Conservation (phyloP, 1,140 invertebrate genomes). For the Diabrotica undecimpunctata region DNA sequence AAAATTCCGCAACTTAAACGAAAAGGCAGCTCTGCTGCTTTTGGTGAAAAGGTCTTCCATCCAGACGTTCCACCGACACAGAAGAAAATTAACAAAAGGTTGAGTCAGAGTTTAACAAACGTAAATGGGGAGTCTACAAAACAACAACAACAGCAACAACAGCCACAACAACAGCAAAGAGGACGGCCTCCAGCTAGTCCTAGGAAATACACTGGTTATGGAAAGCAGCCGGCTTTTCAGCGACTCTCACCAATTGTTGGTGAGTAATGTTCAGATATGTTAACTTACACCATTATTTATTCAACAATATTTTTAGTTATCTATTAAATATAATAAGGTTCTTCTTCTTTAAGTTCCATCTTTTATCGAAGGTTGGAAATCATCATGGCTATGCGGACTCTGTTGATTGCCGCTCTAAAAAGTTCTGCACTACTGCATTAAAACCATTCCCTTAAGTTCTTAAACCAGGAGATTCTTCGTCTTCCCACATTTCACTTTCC, state of each 20-base stretch:
- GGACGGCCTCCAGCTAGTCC: slow-evolving; percentile 35
- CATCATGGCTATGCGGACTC: no score
- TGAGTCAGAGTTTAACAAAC: slow-evolving; percentile 43
- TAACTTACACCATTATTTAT: neutral
- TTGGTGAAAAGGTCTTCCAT: slow-evolving; percentile 34
- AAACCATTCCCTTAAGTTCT: no score
- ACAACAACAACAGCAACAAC: slow-evolving; percentile 8
- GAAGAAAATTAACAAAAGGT: slow-evolving; percentile 27
- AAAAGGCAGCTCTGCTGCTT: slow-evolving; percentile 27
- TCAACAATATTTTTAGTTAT: neutral
- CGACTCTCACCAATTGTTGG: slow-evolving; percentile 43
- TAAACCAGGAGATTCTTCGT: no score
- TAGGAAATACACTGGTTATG: neutral
- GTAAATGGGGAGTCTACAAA: slow-evolving; percentile 30
- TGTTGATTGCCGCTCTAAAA: no score
- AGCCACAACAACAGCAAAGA: slow-evolving; percentile 11
- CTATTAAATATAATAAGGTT: no score
- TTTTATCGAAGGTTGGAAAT: no score
- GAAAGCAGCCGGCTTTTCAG: slow-evolving; percentile 32
- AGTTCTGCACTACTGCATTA: no score
- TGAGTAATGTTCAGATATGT: neutral
- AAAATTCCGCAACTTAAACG: slow-evolving; percentile 33
- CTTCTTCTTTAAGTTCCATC: no score
- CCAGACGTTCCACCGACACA: slow-evolving; percentile 17
- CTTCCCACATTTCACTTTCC: no score